Base-by-base conservation (phyloP, 2,113 vertebrate species). In the Phrynosoma platyrhinos region DNA sequence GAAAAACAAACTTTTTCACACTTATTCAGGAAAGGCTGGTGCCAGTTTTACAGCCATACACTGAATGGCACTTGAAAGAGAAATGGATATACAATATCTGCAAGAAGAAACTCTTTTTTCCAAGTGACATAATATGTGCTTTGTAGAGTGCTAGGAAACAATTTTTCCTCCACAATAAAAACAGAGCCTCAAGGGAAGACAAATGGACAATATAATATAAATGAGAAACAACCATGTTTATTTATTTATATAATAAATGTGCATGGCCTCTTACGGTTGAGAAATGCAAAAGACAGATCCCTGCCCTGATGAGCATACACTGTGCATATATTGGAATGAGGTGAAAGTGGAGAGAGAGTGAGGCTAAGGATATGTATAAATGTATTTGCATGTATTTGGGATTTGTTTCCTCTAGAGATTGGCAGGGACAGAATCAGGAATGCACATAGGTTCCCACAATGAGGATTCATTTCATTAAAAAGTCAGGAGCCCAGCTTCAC, bases 71-170 rank as follows among this genome's bases (percentile, higher is more conserved):
- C 20, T 27, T 74, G 47, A 9, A 72, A 74, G n/a, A 55, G 47
- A 72, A 85, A 47, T 47, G 14, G 27, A 78, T 78, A 58, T 66
- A 47, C 21, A 8, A 14, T 36, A 25, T 75, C 32, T 75, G 47
- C 21, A 23, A 20, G 47, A 84, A 74, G 69, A 55, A 52, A 83
- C 42, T 85, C 74, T 66, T 77, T 77, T 76, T 77, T 85, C 25
- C 69, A 36, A 85, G 3, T 68, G 58, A 85, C 75, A 78, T 66
- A 77, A 85, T 40, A 40, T 80, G 32, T 84, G 66, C 36, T 71
- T 72, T 86, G 85, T 71, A 72, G 85, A 79, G 47, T 71, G 18
- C 47, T 69, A 42, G 53, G 30, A 23, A 87, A 64, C 55, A 40
- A 36, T 40, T 32, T 86, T 69, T 53, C 27, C 75, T 86, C 64